Conservation (phyloP, 2,113 vertebrate genomes). For the Calidris pugnax region DNA sequence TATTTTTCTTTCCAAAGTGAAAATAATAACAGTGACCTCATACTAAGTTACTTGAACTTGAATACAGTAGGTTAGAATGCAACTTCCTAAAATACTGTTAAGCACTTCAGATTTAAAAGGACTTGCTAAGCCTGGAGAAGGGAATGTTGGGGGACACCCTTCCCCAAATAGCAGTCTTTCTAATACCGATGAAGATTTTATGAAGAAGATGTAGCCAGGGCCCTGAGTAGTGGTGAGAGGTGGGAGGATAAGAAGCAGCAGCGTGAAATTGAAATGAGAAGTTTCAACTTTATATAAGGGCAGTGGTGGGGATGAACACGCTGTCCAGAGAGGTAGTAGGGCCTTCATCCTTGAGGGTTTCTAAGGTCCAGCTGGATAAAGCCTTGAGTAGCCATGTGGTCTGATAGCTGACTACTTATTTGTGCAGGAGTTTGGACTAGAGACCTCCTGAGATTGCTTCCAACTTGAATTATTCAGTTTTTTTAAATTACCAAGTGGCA, state of each 20-base stretch:
- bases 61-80: neutral
- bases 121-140: neutral
- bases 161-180: neutral
- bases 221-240: neutral
- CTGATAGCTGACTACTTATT: neutral
- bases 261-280: neutral
- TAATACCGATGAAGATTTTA: neutral
- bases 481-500: neutral
- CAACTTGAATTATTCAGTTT: neutral
- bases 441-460: neutral
- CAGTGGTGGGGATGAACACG: fast-evolving
- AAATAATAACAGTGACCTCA: neutral
- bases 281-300: neutral
- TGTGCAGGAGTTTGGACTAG: neutral
- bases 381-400: neutral
- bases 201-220: neutral
- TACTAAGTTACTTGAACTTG: neutral
- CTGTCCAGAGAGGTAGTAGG: neutral
- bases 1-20: neutral
- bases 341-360: neutral
- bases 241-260: neutral
- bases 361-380: neutral
- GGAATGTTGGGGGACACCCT: neutral
- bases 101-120: neutral
- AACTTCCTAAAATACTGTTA: neutral